These are phyloP conservation scores for Austrolebias charrua DNA, from an alignment of 2,797 vertebrate species.

Conservation along the genomic window DNA sequence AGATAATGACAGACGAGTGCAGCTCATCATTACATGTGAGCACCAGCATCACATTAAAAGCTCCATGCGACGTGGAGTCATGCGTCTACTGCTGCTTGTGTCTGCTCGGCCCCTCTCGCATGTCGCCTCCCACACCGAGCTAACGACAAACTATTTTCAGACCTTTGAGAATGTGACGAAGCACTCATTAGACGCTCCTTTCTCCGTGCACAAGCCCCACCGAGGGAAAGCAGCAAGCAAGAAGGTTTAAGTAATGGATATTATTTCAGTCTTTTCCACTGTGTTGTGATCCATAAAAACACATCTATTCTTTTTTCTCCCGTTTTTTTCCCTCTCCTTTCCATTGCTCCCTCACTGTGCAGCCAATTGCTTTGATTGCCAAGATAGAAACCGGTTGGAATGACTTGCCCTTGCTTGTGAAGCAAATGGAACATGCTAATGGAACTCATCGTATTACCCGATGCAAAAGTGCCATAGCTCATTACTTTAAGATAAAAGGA, in stretches of 20 bases:
- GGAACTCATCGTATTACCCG: conserved; percentile 99
- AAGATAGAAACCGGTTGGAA: conserved; percentile 92
- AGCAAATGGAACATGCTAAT: conserved; percentile 99
- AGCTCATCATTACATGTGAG: conserved; percentile 38
- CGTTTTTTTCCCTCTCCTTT: conserved; percentile 55
- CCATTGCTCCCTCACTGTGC: conserved; percentile 84
- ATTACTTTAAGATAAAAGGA: conserved; percentile 99
- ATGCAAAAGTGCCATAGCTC: conserved; percentile 99
- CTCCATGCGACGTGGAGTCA: conserved; percentile 18
- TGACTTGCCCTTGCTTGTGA: conserved; percentile 98
- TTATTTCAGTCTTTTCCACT: conserved; percentile 75
- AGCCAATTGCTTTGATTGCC: conserved; percentile 98
- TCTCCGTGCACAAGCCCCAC: conserved; percentile 24
- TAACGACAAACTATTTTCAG: conserved; percentile 40
- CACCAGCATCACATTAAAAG: conserved; percentile 33
- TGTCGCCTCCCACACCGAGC: conserved; percentile 33
- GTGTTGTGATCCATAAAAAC: conserved; percentile 91
- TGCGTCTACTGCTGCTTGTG: conserved; percentile 27
- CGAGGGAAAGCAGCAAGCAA: conserved; percentile 59
- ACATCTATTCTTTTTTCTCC: conserved; percentile 72
- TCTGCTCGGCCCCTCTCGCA: conserved; percentile 15
- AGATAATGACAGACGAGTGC: conserved; percentile 35
- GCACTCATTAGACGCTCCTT: conserved; percentile 56
- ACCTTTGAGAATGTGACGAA: conserved; percentile 49
- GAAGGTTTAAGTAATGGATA: conserved; percentile 87